Conservation (phyloP, 2,113 vertebrate genomes). For the Microcebus ravelobensis region DNA sequence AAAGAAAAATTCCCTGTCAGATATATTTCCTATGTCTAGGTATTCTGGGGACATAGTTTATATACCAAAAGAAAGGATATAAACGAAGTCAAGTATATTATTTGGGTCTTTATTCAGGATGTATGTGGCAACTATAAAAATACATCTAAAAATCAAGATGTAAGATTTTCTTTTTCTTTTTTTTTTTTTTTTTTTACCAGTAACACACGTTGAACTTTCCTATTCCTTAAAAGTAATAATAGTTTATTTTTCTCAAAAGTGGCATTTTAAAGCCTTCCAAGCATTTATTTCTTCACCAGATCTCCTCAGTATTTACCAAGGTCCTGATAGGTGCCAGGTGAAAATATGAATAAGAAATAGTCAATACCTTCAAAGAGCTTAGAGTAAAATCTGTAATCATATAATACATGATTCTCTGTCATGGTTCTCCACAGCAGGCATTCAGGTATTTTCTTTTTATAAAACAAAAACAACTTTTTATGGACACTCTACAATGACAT, state of each 20-base stretch:
- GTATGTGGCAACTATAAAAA: background rate
- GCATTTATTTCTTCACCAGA: background rate
- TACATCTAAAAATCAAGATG: background rate
- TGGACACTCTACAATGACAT: background rate
- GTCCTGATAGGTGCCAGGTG: background rate
- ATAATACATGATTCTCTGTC: background rate
- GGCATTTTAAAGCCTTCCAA: background rate
- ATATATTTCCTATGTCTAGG: background rate
- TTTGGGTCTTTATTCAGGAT: constrained; percentile 10
- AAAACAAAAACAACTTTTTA: background rate
- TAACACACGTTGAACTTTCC: background rate
- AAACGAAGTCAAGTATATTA: background rate
- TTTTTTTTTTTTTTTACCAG: background rate
- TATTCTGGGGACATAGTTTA: background rate
- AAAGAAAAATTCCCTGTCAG: background rate
- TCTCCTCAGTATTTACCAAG: background rate
- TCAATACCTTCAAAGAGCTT: background rate
- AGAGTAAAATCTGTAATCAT: background rate
- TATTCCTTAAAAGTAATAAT: background rate
- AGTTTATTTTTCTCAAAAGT: background rate
- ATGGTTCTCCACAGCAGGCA: background rate
- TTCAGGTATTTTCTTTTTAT: background rate
- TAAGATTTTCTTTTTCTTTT: background rate
- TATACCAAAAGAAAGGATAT: background rate
- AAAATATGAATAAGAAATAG: background rate